These are phyloP conservation scores for Drosophila infuscata DNA, from an alignment of 2,888 invertebrate species.

Conservation along the genomic window DNA sequence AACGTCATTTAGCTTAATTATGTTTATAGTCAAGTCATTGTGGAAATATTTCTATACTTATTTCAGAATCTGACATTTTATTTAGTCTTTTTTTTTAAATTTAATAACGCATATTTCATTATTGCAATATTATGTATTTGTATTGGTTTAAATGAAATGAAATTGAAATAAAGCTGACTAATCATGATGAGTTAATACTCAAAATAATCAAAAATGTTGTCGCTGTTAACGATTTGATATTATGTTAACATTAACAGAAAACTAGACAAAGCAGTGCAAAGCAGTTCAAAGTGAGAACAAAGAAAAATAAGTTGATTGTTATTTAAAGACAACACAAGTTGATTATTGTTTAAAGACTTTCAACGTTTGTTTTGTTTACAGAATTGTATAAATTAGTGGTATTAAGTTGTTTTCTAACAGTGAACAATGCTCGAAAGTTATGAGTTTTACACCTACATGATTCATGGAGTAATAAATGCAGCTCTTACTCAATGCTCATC, in stretches of 20 bases:
- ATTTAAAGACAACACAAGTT: neutral
- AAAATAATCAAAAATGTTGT: neutral
- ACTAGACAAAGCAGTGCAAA: conserved; percentile 11
- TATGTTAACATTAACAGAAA: conserved; percentile 7
- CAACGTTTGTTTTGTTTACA: neutral
- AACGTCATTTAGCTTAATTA: neutral
- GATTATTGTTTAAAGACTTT: neutral
- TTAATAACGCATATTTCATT: too few species aligned
- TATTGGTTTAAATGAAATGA: neutral
- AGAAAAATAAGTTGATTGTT: neutral
- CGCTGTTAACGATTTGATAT: neutral
- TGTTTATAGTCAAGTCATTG: neutral
- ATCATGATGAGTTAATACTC: neutral
- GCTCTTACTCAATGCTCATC: neutral
- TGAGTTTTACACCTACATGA: neutral
- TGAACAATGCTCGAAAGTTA: neutral
- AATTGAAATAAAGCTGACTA: neutral
- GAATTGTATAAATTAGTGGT: neutral
- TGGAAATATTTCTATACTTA: neutral
- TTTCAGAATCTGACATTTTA: neutral
- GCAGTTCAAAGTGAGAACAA: conserved; percentile 3
- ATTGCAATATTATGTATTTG: too few species aligned
- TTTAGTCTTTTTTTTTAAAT: neutral
- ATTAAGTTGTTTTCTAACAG: neutral
- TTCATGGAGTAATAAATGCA: neutral